A percentile compares a stretch with the other conserved stretches of the same genome.
These are phyloP conservation scores for Oryctes rhinoceros DNA, from an alignment of 1,140 invertebrate genomes.

Conservation along the genomic window DNA sequence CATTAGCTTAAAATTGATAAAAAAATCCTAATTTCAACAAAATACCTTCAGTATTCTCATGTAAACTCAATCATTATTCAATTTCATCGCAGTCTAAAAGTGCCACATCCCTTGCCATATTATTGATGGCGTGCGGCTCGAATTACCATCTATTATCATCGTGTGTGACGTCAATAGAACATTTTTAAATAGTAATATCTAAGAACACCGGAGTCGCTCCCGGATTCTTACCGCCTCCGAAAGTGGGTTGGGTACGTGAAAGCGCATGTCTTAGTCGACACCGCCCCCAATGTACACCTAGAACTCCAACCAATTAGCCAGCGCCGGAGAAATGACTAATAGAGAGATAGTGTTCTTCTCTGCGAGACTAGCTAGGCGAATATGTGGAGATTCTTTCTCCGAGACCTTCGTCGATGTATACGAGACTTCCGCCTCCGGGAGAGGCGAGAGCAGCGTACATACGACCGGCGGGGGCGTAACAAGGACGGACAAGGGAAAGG, in stretches of 20 bases:
- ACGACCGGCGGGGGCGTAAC: background rate
- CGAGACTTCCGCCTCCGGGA: slow-evolving; percentile 24
- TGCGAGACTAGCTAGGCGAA: background rate
- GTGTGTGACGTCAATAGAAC: slow-evolving; percentile 31
- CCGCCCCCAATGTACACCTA: slow-evolving; percentile 39
- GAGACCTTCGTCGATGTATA: background rate
- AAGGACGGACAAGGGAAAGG: slow-evolving; percentile 1
- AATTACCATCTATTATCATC: slow-evolving; percentile 18
- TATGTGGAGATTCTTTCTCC: slow-evolving; percentile 27
- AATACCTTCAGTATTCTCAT: background rate
- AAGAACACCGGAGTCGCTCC: slow-evolving; percentile 20
- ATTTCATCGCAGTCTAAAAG: background rate
- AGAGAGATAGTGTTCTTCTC: slow-evolving; percentile 34
- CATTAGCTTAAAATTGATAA: too few relatives aligned
- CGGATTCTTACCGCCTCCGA: slow-evolving; percentile 29
- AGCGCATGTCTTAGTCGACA: slow-evolving; percentile 41
- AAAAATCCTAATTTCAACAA: too few relatives aligned
- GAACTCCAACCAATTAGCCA: slow-evolving; percentile 38
- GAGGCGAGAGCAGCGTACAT: background rate
- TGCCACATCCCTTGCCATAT: background rate
- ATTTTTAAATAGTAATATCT: slow-evolving; percentile 28
- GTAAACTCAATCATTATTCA: slow-evolving; percentile 13
- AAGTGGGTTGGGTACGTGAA: slow-evolving; percentile 22
- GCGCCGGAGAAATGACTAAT: slow-evolving; percentile 39
- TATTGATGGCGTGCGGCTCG: background rate